Evolutionary conservation across 2,797 vertebrate genomes (phyloP).

Genomic region (Mormyrus hasselquistii): DNA sequence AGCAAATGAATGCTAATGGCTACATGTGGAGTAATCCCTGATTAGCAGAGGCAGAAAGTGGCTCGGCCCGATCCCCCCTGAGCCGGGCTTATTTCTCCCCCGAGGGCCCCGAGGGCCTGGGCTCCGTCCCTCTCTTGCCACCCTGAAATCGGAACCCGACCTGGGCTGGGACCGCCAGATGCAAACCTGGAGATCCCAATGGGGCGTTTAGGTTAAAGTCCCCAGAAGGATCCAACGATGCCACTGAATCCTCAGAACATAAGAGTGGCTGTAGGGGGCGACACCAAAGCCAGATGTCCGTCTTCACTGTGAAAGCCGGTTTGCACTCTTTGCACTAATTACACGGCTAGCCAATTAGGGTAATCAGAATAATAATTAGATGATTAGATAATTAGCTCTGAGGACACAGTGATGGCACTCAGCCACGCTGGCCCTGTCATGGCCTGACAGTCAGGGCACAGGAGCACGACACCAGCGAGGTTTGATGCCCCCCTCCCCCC

Average conservation of each 20-base stretch:
- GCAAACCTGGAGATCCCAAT: neutral
- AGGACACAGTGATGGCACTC: neutral
- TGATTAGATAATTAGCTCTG: neutral
- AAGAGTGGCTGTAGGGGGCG: neutral
- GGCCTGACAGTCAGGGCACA: neutral
- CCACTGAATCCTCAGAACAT: neutral
- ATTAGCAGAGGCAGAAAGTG: slow-evolving; percentile 52
- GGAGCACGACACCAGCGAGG: neutral
- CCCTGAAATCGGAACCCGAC: neutral
- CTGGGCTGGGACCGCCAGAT: neutral
- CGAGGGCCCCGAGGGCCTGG: neutral
- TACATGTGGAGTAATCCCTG: slow-evolving; percentile 62
- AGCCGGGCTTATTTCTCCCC: slow-evolving; percentile 10
- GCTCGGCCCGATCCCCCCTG: neutral
- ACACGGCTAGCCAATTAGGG: neutral
- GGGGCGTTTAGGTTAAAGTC: neutral
- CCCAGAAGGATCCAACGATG: neutral
- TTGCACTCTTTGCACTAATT: neutral
- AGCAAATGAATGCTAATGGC: slow-evolving; percentile 74
- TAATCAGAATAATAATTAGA: neutral
- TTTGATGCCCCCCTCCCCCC: neutral
- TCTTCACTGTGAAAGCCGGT: neutral
- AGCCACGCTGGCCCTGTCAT: neutral
- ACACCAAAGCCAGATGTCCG: neutral
- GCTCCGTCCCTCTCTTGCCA: neutral